Conservation (phyloP, 2,113 vertebrate genomes). For the Ctenomys sociabilis region DNA sequence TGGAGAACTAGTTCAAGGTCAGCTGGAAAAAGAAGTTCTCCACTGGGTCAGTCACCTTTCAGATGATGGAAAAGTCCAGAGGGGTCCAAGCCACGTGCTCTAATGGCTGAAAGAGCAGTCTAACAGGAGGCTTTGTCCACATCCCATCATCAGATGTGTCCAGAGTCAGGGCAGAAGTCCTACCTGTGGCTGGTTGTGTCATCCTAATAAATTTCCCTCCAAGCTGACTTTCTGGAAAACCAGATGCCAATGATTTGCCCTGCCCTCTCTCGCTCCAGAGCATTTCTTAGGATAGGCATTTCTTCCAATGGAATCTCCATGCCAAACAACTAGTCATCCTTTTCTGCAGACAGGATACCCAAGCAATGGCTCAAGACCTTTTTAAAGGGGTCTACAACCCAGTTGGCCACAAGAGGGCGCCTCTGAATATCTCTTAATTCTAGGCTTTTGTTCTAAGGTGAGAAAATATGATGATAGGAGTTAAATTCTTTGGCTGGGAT, state of each 20-base stretch:
- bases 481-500: neutral
- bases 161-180: neutral
- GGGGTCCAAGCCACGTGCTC: neutral
- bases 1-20: neutral
- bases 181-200: neutral
- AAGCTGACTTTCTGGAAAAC: constrained; percentile 67
- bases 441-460: neutral
- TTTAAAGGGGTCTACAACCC: neutral
- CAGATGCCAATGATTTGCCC: neutral
- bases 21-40: neutral
- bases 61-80: neutral
- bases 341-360: neutral
- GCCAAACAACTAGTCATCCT: neutral
- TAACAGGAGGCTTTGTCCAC: neutral
- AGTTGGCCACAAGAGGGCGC: neutral
- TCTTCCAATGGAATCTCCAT: neutral
- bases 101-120: neutral
- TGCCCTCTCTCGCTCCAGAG: constrained; percentile 34
- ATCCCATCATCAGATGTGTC: neutral
- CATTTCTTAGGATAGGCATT: constrained; percentile 40
- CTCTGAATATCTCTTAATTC: neutral
- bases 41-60: neutral
- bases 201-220: constrained; percentile 11
- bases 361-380: neutral
- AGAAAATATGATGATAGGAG: neutral